phyloP scores from a whole-genome alignment of 2,797 vertebrate genomes.

The Trematomus bernacchii region DNA sequence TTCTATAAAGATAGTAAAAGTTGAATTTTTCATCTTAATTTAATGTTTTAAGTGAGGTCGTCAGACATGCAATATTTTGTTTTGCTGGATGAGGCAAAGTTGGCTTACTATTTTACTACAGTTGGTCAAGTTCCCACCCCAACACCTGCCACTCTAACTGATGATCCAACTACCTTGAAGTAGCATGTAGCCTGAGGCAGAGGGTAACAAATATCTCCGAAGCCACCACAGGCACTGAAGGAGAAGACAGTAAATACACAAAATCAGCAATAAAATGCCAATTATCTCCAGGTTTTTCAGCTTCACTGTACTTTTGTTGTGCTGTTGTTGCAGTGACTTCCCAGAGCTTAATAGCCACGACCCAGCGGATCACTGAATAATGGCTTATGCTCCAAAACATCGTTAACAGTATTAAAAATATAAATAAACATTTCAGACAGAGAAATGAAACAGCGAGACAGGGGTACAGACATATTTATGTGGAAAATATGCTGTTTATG shows the following conservation, averaged over 20 bases:
- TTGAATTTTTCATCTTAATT: constrained; percentile 5
- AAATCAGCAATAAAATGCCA: constrained; percentile 62
- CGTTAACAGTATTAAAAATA: constrained; percentile 14
- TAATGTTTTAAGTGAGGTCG: background rate
- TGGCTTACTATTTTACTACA: constrained; percentile 1
- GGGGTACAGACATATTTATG: background rate
- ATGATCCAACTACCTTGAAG: constrained; percentile 53
- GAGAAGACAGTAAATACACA: constrained; percentile 41
- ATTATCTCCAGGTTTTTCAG: constrained; percentile 52
- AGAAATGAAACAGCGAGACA: constrained; percentile 2
- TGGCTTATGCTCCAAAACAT: constrained; percentile 28
- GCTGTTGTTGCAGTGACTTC: constrained; percentile 27
- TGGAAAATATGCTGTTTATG: background rate
- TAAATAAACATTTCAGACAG: background rate
- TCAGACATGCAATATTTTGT: constrained; percentile 1
- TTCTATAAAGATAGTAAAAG: background rate
- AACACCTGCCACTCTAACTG: constrained; percentile 53
- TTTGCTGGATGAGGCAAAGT: background rate
- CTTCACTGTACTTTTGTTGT: constrained; percentile 42
- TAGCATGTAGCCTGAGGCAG: constrained; percentile 23
- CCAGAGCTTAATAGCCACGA: constrained; percentile 32
- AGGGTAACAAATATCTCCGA: constrained; percentile 28
- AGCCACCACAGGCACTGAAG: constrained; percentile 19
- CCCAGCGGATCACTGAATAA: constrained; percentile 26
- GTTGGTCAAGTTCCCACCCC: constrained; percentile 13